Conservation (phyloP, 2,888 invertebrate genomes). For the Apamea epomidion region DNA sequence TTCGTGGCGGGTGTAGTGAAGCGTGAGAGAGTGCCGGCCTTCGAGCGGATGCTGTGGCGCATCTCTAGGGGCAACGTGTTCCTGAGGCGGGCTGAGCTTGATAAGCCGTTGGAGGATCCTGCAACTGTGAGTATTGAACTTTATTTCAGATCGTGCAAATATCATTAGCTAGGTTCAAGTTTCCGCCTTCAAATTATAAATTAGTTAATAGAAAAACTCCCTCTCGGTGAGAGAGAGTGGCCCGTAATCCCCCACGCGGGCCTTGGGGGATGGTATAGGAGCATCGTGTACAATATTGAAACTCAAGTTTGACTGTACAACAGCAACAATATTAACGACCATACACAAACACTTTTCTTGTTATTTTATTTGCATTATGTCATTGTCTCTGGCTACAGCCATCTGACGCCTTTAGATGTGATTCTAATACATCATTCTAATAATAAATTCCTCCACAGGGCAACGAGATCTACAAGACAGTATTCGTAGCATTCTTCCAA, state of each 20-base stretch:
- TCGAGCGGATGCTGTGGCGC: conserved; percentile 98
- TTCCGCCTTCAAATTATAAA: too few relatives aligned
- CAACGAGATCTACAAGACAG: conserved; percentile 96
- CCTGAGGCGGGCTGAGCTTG: conserved; percentile 95
- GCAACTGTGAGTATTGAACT: conserved; percentile 91
- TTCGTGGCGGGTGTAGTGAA: conserved; percentile 98
- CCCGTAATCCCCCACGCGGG: too few relatives aligned
- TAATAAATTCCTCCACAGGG: conserved; percentile 90
- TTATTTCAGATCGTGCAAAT: not conserved
- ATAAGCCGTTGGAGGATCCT: conserved; percentile 95
- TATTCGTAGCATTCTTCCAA: conserved; percentile 97
- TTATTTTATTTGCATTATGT: not conserved
- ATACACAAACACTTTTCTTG: not conserved
- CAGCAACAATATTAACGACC: too few relatives aligned
- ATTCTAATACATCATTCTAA: conserved; percentile 1
- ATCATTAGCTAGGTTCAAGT: too few relatives aligned
- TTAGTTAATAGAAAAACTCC: too few relatives aligned
- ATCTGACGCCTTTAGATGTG: not conserved
- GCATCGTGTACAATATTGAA: too few relatives aligned
- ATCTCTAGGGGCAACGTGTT: conserved; percentile 98
- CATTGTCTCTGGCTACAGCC: not conserved
- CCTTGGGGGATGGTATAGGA: too few relatives aligned
- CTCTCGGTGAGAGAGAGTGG: too few relatives aligned
- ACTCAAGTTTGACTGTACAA: too few relatives aligned
- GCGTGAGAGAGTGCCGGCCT: conserved; percentile 96